A percentile compares a stretch with the other conserved stretches of the same genome.
phyloP scores from a whole-genome alignment of 2,797 vertebrate genomes.

The Hyperoplus lanceolatus region DNA sequence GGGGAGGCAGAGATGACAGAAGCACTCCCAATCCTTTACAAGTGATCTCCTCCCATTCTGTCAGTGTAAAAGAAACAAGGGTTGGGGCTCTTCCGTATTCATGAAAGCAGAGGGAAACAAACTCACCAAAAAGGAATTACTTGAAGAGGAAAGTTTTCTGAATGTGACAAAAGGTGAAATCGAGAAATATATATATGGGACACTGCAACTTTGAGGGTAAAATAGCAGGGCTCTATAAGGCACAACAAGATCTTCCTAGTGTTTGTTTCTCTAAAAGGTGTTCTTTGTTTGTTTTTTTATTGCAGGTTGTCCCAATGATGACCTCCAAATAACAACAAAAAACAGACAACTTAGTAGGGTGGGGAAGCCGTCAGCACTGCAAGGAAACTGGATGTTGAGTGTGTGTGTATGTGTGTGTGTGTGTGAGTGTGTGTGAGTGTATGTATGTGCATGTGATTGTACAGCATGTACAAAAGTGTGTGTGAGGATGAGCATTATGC shows the following conservation, averaged over 20 bases:
- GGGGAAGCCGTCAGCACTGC: conserved; percentile 38
- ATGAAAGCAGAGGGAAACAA: conserved; percentile 30
- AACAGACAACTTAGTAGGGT: conserved; percentile 50
- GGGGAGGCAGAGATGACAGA: conserved; percentile 70
- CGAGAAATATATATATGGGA: neutral
- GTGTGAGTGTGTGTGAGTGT: neutral
- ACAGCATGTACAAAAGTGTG: conserved; percentile 29
- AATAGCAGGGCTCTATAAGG: neutral
- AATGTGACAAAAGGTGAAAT: neutral
- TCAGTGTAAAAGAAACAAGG: conserved; percentile 50
- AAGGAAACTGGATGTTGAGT: conserved; percentile 50
- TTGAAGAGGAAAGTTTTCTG: conserved; percentile 20
- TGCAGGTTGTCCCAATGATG: conserved; percentile 58
- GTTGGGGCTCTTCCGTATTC: conserved; percentile 65
- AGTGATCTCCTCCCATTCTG: conserved; percentile 80
- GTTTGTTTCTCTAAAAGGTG: conserved; percentile 26
- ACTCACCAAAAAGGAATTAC: conserved; percentile 18
- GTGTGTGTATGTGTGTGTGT: conserved; percentile 26
- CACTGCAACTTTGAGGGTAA: neutral
- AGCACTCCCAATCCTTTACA: conserved; percentile 68
- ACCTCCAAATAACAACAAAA: conserved; percentile 43
- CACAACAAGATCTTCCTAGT: neutral
- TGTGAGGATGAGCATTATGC: conserved; percentile 19
- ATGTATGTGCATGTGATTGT: conserved; percentile 22
- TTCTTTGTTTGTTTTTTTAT: conserved; percentile 32